Percentiles rank a stretch among this genome's conserved stretches.
These are phyloP conservation scores for Bothrops alternatus DNA, from an alignment of 2,797 vertebrate genomes.

Conservation along the genomic window DNA sequence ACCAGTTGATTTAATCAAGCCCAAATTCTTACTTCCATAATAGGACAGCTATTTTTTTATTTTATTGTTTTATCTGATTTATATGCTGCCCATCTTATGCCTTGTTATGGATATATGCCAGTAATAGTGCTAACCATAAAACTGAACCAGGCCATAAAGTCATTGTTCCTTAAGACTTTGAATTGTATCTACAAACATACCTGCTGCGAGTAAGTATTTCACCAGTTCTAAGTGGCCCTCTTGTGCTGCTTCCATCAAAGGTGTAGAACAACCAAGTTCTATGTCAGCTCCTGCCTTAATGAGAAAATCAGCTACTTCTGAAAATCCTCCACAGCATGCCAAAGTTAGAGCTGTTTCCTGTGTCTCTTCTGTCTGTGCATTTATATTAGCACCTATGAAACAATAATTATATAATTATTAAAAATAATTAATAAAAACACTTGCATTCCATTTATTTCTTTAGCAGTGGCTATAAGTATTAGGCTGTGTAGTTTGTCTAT, in stretches of 20 bases:
- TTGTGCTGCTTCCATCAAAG: constrained; percentile 98
- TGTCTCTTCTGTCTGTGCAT: constrained; percentile 97
- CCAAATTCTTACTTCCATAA: neutral
- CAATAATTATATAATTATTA: constrained; percentile 3
- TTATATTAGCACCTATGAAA: constrained; percentile 92
- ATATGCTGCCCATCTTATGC: neutral
- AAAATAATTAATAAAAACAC: neutral
- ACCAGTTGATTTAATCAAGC: neutral
- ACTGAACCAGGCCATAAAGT: neutral
- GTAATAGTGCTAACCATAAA: neutral
- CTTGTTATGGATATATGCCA: neutral
- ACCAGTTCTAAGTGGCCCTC: constrained; percentile 98
- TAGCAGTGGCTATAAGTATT: neutral
- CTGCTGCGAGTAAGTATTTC: constrained; percentile 94
- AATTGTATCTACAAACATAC: constrained; percentile 64
- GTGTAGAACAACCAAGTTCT: constrained; percentile 96
- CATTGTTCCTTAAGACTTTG: neutral
- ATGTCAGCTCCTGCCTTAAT: constrained; percentile 98
- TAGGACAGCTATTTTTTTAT: neutral
- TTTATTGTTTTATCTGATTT: neutral
- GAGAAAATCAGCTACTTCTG: constrained; percentile 97
- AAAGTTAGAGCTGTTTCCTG: constrained; percentile 97
- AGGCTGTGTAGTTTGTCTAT: neutral
- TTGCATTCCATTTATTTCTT: neutral
- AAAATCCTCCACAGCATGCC: constrained; percentile 96